These are phyloP conservation scores for Eupithecia vulgata DNA, from an alignment of 2,888 invertebrate species.

Conservation along the genomic window DNA sequence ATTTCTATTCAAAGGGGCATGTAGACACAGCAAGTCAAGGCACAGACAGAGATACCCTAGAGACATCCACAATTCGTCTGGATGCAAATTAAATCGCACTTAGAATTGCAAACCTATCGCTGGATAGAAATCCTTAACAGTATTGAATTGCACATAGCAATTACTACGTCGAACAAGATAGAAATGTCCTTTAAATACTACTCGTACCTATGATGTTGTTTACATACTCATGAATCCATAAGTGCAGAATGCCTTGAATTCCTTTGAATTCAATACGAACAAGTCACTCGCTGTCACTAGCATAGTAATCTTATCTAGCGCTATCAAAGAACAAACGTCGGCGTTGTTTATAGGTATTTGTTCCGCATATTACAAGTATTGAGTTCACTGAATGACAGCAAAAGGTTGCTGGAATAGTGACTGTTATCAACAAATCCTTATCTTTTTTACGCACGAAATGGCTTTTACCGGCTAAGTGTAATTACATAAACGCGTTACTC, in stretches of 20 bases:
- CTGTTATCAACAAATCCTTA: constrained; percentile 44
- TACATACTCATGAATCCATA: constrained; percentile 9
- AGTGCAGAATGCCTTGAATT: constrained; percentile 24
- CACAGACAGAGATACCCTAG: constrained; percentile 4
- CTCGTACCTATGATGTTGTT: constrained; percentile 18
- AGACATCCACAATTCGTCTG: constrained; percentile 24
- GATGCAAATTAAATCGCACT: constrained; percentile 29
- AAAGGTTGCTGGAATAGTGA: constrained; percentile 24
- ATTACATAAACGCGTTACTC: constrained; percentile 44
- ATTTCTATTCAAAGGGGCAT: not conserved
- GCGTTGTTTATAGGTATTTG: constrained; percentile 31
- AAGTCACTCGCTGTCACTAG: constrained; percentile 25
- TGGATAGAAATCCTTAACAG: constrained; percentile 26
- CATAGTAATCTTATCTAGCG: constrained; percentile 36
- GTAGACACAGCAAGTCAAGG: not conserved
- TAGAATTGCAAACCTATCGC: constrained; percentile 30
- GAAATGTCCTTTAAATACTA: constrained; percentile 21
- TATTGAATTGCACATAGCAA: constrained; percentile 30
- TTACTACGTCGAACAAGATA: constrained; percentile 27
- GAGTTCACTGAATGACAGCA: constrained; percentile 33
- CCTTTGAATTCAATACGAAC: constrained; percentile 27
- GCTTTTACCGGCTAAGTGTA: constrained; percentile 41
- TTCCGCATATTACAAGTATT: constrained; percentile 26
- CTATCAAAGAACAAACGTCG: constrained; percentile 33
- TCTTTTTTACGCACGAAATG: constrained; percentile 47